Conservation (phyloP, 92 coral and sea anemone species). For the Zoanthus sansibaricus region DNA sequence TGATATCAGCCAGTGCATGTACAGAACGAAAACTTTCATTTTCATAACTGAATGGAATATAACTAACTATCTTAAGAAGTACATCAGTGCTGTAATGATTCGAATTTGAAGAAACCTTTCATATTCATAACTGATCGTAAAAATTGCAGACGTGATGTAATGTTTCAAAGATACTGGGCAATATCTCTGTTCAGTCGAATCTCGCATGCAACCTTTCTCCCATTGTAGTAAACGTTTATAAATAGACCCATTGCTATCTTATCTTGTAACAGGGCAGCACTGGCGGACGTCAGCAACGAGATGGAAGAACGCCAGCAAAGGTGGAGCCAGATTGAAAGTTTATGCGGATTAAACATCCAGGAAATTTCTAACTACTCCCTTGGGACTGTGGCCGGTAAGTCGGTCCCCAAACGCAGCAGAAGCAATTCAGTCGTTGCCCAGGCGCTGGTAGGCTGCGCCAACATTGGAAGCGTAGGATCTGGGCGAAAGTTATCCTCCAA, state of each 20-base stretch:
- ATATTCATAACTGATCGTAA: too few species aligned
- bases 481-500: conserved; percentile 80
- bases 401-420: conserved; percentile 16
- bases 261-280: conserved; percentile 67
- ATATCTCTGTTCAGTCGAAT: too few species aligned
- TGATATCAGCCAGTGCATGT: too few species aligned
- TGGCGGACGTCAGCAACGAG: conserved; percentile 97
- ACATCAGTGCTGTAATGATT: too few species aligned
- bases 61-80: too few species aligned
- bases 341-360: conserved; percentile 77
- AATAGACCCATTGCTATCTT: neutral
- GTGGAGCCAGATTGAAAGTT: conserved; percentile 94
- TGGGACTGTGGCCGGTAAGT: conserved; percentile 38
- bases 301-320: conserved; percentile 95
- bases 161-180: too few species aligned
- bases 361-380: conserved; percentile 66
- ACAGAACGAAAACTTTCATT: too few species aligned
- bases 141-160: too few species aligned
- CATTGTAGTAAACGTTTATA: too few species aligned
- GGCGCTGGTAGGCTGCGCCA: conserved; percentile 85
- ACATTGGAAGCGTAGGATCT: conserved; percentile 91
- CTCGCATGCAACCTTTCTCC: too few species aligned
- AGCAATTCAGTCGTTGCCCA: conserved; percentile 73
- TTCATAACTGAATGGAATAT: too few species aligned
- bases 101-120: too few species aligned